Conservation (phyloP, 2,797 vertebrate genomes). For the Clarias platycephalus region DNA sequence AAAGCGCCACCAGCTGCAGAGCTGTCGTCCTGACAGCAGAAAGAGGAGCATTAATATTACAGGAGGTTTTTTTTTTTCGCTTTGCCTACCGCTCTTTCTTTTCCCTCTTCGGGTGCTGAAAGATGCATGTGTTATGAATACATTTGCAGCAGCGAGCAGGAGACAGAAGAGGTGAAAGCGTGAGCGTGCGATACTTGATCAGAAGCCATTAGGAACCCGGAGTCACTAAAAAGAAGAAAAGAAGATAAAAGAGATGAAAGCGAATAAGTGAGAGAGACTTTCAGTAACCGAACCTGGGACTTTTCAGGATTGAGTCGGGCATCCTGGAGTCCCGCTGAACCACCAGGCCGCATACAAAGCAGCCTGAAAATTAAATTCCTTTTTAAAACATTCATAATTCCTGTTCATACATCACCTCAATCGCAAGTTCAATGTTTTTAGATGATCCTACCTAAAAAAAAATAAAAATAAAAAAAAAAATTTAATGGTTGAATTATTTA, state of each 20-base stretch:
- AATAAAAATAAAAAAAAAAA: no score
- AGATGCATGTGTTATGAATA: slow-evolving; percentile 48
- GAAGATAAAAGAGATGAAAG: slow-evolving; percentile 13
- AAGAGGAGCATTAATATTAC: slow-evolving; percentile 49
- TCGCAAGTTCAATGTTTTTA: neutral
- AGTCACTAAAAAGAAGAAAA: slow-evolving; percentile 30
- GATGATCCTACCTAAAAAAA: no score
- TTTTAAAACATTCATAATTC: neutral
- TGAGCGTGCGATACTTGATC: slow-evolving; percentile 25
- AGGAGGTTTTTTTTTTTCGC: slow-evolving; percentile 1
- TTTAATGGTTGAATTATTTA: no score
- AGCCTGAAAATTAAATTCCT: neutral
- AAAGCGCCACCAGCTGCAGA: slow-evolving; percentile 44
- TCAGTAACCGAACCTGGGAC: neutral
- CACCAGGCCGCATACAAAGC: neutral
- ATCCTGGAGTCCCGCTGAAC: neutral
- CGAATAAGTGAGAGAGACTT: neutral
- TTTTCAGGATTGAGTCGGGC: neutral
- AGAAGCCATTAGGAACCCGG: slow-evolving; percentile 17
- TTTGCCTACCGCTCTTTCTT: slow-evolving; percentile 8
- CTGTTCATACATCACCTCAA: neutral
- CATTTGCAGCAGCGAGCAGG: slow-evolving; percentile 41
- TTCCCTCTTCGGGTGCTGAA: slow-evolving; percentile 40
- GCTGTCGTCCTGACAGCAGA: slow-evolving; percentile 34
- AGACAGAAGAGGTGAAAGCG: slow-evolving; percentile 30